Evolutionary conservation across 1,140 invertebrate species (phyloP).

Genomic region (Bombus cullumanus): DNA sequence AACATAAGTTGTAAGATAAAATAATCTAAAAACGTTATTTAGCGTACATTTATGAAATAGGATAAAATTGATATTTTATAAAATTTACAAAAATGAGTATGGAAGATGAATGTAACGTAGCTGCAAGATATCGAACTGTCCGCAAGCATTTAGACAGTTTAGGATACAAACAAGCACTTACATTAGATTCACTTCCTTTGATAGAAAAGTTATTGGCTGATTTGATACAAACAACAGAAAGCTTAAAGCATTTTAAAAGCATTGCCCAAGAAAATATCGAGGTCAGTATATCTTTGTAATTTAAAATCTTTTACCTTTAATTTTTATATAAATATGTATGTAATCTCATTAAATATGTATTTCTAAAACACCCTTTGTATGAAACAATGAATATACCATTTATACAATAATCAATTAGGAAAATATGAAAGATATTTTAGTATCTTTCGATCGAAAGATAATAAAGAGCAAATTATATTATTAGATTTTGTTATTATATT

Average conservation of each 20-base stretch:
- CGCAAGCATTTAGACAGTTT: slow-evolving; percentile 87
- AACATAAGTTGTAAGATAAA: not conserved
- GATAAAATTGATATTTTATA: not conserved
- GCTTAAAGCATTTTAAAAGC: slow-evolving; percentile 90
- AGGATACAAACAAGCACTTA: slow-evolving; percentile 89
- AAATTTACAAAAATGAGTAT: slow-evolving; percentile 61
- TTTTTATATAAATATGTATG: not conserved
- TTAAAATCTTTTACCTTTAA: not conserved
- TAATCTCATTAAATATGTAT: not conserved
- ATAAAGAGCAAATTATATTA: not conserved
- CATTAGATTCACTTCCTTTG: slow-evolving; percentile 88
- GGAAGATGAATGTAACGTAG: slow-evolving; percentile 74
- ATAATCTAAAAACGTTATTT: not conserved
- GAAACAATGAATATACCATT: slow-evolving; percentile 13
- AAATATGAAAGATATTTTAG: not conserved
- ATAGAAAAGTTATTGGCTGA: slow-evolving; percentile 90
- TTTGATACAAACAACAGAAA: slow-evolving; percentile 90
- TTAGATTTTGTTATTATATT: not conserved
- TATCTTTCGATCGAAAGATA: not conserved
- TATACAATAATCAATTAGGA: not conserved
- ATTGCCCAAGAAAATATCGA: slow-evolving; percentile 86
- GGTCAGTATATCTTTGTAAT: slow-evolving; percentile 75
- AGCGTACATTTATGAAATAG: not conserved
- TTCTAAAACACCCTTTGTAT: slow-evolving; percentile 19
- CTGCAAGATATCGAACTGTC: slow-evolving; percentile 81